Base-by-base conservation (phyloP, 1,140 invertebrate species). In the Dinoponera quadriceps region DNA sequence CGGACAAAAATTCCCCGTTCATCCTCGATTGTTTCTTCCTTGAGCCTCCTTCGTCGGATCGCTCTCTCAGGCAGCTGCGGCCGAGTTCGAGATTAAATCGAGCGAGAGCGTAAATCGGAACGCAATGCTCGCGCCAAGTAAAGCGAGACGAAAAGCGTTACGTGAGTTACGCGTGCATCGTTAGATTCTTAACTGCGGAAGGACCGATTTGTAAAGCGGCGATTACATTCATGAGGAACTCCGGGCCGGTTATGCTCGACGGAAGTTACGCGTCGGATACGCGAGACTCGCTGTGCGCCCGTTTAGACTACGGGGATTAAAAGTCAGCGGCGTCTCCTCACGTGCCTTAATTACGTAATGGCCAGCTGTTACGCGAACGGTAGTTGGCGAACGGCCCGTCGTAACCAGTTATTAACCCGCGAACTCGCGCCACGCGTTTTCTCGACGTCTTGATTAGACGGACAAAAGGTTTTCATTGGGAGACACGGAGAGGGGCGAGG, bases 321-420 rank as follows among this genome's bases (percentile, higher is more conserved):
- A 55, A 77, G 55, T 68, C 73, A 38, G 22, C 55, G n/a, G 22
- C 68, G n/a, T 65, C 54, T 44, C 48, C 38, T 49, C 33, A 48
- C 18, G 33, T 72, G 57, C 20, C 33, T 66, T 66, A 72, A 54
- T 68, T 33, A 65, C 25, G 49, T 57, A 68, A 83, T 48, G 44
- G 33, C 20, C 48, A 44, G 54, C 16, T 57, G 63, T 84, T 69
- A 38, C 29, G 33, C 27, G 25, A 84, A 54, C 66, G 55, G 57
- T 63, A 48, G 33, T 48, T 60, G 22, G 33, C 29, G 49, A 22
- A 55, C 29, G 29, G 20, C 54, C 29, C 62, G 54, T 68, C 18
- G 49, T 27, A 71, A 54, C 44, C 51, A 60, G 25, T 62, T 63
- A 81, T 71, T 81, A 63, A 80, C 49, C n/a, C 16, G 29, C 60